Evolutionary conservation across 2,888 invertebrate species (phyloP).

Genomic region (Amiota minor): DNA sequence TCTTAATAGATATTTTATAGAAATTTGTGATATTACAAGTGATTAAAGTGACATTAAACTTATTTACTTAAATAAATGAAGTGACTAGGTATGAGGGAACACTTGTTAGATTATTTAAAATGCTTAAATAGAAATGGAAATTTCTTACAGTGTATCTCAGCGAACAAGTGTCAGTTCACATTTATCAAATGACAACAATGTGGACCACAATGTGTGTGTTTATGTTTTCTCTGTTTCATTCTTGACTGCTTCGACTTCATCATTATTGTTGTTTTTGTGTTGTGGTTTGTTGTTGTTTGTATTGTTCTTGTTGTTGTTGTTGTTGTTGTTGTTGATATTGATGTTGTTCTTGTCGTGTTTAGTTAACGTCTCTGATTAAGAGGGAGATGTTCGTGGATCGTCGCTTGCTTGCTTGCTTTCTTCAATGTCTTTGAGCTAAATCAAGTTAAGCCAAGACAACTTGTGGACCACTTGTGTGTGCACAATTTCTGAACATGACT

Average conservation of each 20-base stretch:
- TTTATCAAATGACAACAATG: slow-evolving; percentile 36
- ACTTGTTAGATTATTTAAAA: too few relatives aligned
- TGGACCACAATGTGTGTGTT: slow-evolving; percentile 21
- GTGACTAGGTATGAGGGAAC: too few relatives aligned
- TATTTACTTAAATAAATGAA: too few relatives aligned
- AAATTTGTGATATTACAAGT: too few relatives aligned
- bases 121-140: too few relatives aligned
- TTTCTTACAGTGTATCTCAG: slow-evolving; percentile 15
- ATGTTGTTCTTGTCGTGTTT: slow-evolving; percentile 29
- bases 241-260: not conserved
- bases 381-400: not conserved
- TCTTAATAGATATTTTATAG: too few relatives aligned
- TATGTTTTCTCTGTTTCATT: not conserved
- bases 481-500: slow-evolving; percentile 56
- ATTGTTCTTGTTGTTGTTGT: not conserved
- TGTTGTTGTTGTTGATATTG: slow-evolving; percentile 20
- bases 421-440: not conserved
- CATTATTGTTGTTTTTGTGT: slow-evolving; percentile 17
- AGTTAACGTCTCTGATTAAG: not conserved
- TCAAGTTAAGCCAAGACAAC: not conserved
- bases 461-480: slow-evolving; percentile 41
- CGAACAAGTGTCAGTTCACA: slow-evolving; percentile 45
- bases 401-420: not conserved
- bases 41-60: too few relatives aligned
- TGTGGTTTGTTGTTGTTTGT: not conserved